Evolutionary conservation across 2,113 vertebrate genomes (phyloP).

Genomic region (Gymnocephalus cernua): DNA sequence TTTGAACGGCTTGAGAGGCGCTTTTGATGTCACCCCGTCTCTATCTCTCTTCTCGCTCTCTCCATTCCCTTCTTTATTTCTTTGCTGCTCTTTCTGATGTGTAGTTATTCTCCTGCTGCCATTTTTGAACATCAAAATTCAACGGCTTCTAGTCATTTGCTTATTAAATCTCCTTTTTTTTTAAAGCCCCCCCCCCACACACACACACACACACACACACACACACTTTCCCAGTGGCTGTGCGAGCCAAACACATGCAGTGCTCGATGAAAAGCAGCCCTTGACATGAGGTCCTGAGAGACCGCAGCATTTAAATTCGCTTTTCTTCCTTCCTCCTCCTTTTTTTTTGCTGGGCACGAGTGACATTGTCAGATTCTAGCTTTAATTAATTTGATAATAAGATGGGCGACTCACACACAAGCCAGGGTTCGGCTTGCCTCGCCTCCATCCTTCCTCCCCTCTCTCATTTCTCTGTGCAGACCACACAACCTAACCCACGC

Average conservation of each 20-base stretch:
- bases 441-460: slow-evolving; percentile 78
- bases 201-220: too few species aligned
- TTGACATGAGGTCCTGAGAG: slow-evolving; percentile 98
- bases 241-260: slow-evolving; percentile 75
- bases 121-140: slow-evolving; percentile 74
- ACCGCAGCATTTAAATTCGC: slow-evolving; percentile 98
- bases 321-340: slow-evolving; percentile 87
- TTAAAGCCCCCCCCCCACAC: slow-evolving; percentile 46
- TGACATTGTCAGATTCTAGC: slow-evolving; percentile 99
- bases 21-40: slow-evolving; percentile 69
- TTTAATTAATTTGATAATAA: slow-evolving; percentile 99
- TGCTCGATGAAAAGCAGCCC: slow-evolving; percentile 95
- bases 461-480: slow-evolving; percentile 45
- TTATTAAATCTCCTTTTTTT: slow-evolving; percentile 71
- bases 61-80: slow-evolving; percentile 62
- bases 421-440: slow-evolving; percentile 88
- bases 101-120: slow-evolving; percentile 69
- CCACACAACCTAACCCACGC: slow-evolving; percentile 19
- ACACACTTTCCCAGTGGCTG: slow-evolving; percentile 83
- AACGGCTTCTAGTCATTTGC: slow-evolving; percentile 72
- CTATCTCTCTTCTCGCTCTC: slow-evolving; percentile 78
- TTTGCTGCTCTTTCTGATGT: slow-evolving; percentile 65
- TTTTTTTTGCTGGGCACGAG: slow-evolving; percentile 86
- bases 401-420: slow-evolving; percentile 92
- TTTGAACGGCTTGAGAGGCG: slow-evolving; percentile 74